A percentile compares a stretch with the other conserved stretches of the same genome.
phyloP scores from a whole-genome alignment of 2,113 vertebrate species.

The Poecile atricapillus region DNA sequence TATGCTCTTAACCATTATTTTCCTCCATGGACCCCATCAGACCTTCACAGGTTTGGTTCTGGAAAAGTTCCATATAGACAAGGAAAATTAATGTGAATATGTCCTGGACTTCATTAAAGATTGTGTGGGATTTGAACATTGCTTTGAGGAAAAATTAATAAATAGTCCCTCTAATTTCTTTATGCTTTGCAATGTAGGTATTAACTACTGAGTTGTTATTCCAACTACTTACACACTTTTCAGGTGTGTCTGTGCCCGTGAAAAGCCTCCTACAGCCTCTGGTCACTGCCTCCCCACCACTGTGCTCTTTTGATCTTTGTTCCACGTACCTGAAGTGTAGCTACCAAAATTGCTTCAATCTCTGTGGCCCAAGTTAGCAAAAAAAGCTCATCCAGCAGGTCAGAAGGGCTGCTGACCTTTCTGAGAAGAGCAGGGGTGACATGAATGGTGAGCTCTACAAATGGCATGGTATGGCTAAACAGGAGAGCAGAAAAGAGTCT shows the following conservation, averaged over 20 bases:
- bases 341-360: background rate
- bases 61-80: background rate
- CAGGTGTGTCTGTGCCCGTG: background rate
- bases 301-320: background rate
- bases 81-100: background rate
- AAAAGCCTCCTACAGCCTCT: background rate
- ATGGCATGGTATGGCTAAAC: background rate
- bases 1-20: background rate
- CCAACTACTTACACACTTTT: background rate
- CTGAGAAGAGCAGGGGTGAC: background rate
- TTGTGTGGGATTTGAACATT: background rate
- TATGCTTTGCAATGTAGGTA: background rate
- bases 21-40: background rate
- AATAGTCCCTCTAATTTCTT: background rate
- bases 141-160: background rate
- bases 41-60: background rate
- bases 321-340: background rate
- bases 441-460: background rate
- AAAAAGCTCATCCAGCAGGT: background rate
- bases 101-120: background rate
- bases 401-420: background rate
- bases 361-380: background rate
- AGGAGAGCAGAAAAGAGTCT: background rate
- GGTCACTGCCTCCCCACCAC: background rate
- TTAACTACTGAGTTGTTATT: background rate